Percentiles rank a stretch among this genome's conserved stretches.
Evolutionary conservation across 2,797 vertebrate species (phyloP).

Genomic region (Lacerta bilineata): DNA sequence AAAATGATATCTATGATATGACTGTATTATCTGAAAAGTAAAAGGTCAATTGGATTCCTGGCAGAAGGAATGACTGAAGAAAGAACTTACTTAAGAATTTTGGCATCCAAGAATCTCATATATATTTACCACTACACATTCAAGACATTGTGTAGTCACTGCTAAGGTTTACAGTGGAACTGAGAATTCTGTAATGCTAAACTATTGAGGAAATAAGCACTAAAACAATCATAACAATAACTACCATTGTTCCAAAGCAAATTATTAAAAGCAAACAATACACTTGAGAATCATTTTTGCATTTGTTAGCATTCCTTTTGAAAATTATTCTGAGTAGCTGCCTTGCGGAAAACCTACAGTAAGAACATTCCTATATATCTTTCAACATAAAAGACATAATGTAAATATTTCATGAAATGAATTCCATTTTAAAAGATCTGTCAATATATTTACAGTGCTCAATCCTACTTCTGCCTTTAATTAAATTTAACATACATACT

Average conservation of each 20-base stretch:
- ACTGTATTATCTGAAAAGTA: constrained; percentile 17
- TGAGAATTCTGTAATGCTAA: constrained; percentile 21
- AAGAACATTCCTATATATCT: constrained; percentile 62
- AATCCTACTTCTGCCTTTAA: constrained; percentile 81
- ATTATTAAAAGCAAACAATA: constrained; percentile 60
- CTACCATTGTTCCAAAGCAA: neutral
- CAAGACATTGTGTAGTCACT: neutral
- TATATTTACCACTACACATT: rapidly evolving
- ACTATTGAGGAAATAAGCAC: constrained; percentile 38
- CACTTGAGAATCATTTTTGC: constrained; percentile 50
- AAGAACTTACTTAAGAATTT: neutral
- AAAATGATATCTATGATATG: neutral
- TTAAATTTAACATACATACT: constrained; percentile 82
- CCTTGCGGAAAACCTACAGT: constrained; percentile 59
- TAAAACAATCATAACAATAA: constrained; percentile 50
- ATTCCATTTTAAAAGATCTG: constrained; percentile 78
- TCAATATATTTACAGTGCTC: constrained; percentile 81
- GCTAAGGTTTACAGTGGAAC: neutral
- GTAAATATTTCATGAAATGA: constrained; percentile 77
- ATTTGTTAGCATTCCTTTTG: constrained; percentile 34
- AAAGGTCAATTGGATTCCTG: neutral
- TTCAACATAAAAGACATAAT: constrained; percentile 68
- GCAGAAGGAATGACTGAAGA: neutral
- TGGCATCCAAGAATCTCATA: neutral
- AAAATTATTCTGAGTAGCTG: constrained; percentile 32